Conservation (phyloP, 1,140 invertebrate species). For the Matsumurasca onukii region DNA sequence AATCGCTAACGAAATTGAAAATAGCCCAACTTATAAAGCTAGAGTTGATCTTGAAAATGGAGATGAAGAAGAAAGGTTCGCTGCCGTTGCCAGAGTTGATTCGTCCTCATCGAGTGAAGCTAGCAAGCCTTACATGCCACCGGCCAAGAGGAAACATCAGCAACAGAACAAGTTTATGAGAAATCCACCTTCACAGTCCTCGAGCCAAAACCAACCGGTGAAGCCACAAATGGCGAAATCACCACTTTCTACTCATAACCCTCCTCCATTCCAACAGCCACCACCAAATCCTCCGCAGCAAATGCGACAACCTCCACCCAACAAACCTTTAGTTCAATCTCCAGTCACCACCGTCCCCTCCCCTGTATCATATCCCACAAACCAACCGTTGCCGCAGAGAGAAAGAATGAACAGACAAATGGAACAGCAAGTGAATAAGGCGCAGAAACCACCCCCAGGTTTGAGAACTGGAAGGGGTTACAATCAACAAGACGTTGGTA, state of each 20-base stretch:
- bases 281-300: not conserved
- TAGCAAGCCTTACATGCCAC: slow-evolving; percentile 68
- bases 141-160: slow-evolving; percentile 66
- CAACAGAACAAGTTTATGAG: slow-evolving; percentile 58
- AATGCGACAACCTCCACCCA: slow-evolving; percentile 8
- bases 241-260: slow-evolving; percentile 7
- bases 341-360: slow-evolving; percentile 12
- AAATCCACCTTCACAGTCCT: slow-evolving; percentile 21
- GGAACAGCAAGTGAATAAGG: slow-evolving; percentile 29
- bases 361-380: slow-evolving; percentile 13
- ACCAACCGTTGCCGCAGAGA: slow-evolving; percentile 11
- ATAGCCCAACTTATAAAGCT: slow-evolving; percentile 74
- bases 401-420: slow-evolving; percentile 28
- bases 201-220: slow-evolving; percentile 30
- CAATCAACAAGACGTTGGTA: not conserved
- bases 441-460: slow-evolving; percentile 25
- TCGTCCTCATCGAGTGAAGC: slow-evolving; percentile 9
- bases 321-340: slow-evolving; percentile 12
- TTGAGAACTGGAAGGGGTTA: slow-evolving; percentile 12
- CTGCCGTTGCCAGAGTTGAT: slow-evolving; percentile 63
- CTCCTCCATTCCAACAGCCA: slow-evolving; percentile 21
- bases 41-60: slow-evolving; percentile 86
- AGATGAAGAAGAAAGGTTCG: slow-evolving; percentile 85
- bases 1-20: slow-evolving; percentile 89
- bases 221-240: slow-evolving; percentile 19